phyloP scores from a whole-genome alignment of 1,140 invertebrate genomes.

The Maconellicoccus hirsutus region DNA sequence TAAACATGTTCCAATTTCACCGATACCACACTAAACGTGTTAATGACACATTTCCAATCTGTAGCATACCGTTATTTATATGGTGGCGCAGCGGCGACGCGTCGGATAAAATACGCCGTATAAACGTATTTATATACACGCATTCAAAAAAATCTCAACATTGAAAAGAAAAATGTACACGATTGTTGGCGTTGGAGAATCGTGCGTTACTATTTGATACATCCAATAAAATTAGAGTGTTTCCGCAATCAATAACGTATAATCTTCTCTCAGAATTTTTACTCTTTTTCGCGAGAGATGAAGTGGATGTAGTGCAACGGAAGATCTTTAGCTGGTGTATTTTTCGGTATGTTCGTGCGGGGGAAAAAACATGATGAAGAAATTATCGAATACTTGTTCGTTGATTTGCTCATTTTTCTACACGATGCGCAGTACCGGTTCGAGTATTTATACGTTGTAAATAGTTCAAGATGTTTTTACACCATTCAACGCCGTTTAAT shows the following conservation, averaged over 20 bases:
- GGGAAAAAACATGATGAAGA: not conserved
- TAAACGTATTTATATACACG: not conserved
- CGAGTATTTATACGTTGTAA: too few relatives aligned
- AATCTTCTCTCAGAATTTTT: not conserved
- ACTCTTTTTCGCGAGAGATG: too few relatives aligned
- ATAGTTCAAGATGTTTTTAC: too few relatives aligned
- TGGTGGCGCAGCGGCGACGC: not conserved
- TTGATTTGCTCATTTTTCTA: too few relatives aligned
- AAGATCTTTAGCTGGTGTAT: not conserved
- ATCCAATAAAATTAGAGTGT: constrained; percentile 13
- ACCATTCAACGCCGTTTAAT: too few relatives aligned
- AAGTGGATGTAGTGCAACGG: too few relatives aligned
- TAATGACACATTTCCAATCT: constrained; percentile 21
- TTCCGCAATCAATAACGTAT: constrained; percentile 2
- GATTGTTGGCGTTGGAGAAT: not conserved
- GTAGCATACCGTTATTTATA: constrained; percentile 8
- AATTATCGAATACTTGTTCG: constrained; percentile 1
- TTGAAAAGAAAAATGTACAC: not conserved
- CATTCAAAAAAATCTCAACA: not conserved
- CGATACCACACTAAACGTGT: constrained; percentile 17
- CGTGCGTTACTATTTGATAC: constrained; percentile 19
- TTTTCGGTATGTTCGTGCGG: not conserved
- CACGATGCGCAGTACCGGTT: too few relatives aligned
- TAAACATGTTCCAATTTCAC: constrained; percentile 20
- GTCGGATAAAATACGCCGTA: not conserved